Conservation (phyloP, 1,140 invertebrate genomes). For the Megathymus violae region DNA sequence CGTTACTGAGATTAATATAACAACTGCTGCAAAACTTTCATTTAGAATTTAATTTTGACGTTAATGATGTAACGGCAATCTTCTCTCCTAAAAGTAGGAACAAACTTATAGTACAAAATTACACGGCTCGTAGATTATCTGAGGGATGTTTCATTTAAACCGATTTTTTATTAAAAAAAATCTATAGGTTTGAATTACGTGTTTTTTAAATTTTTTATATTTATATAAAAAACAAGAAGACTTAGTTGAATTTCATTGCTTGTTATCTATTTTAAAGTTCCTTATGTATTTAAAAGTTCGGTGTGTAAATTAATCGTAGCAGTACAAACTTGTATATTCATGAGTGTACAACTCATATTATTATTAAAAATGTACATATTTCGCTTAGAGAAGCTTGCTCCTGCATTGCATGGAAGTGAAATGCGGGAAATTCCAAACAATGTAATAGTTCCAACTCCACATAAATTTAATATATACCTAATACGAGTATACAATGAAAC, state of each 20-base stretch:
- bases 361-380: too few species aligned
- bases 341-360: too few species aligned
- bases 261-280: background rate
- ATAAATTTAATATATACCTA: too few species aligned
- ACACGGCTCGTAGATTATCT: background rate
- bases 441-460: too few species aligned
- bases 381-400: too few species aligned
- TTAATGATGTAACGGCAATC: background rate
- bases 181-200: background rate
- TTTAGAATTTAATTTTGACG: background rate
- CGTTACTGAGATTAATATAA: too few species aligned
- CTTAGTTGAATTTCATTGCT: background rate
- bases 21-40: background rate
- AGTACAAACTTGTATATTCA: too few species aligned
- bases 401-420: too few species aligned
- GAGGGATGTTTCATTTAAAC: background rate
- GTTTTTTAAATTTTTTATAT: background rate
- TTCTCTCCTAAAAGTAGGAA: background rate
- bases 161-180: background rate
- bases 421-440: too few species aligned
- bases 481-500: too few species aligned
- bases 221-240: background rate
- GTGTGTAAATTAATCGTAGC: too few species aligned
- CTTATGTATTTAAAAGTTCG: background rate
- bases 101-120: background rate